These are phyloP conservation scores for Clarias magur DNA, from an alignment of 2,113 vertebrate species.

Conservation along the genomic window DNA sequence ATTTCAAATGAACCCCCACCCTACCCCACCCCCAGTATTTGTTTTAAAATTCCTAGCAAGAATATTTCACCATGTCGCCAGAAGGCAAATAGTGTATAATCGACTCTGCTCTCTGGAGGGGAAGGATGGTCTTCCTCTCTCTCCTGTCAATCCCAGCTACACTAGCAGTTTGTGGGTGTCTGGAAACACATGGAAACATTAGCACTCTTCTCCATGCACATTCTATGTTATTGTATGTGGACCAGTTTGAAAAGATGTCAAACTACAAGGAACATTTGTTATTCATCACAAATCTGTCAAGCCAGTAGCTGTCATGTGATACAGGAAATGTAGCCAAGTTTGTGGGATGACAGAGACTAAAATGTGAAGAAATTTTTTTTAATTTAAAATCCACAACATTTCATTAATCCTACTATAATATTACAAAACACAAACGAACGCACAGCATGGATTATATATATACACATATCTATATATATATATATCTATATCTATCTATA, in stretches of 20 bases:
- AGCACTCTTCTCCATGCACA: background rate
- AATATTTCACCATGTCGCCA: conserved; percentile 24
- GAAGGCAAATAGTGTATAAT: conserved; percentile 24
- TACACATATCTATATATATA: too few relatives aligned
- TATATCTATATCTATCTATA: too few relatives aligned
- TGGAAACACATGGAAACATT: conserved; percentile 13
- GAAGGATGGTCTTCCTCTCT: background rate
- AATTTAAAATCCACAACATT: background rate
- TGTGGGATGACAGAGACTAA: background rate
- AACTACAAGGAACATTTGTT: background rate
- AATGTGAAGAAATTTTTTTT: too few relatives aligned
- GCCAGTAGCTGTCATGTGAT: background rate
- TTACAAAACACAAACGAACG: too few relatives aligned
- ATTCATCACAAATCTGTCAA: background rate
- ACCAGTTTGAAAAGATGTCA: conserved; percentile 13
- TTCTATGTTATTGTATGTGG: background rate
- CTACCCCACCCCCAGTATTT: background rate
- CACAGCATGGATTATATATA: too few relatives aligned
- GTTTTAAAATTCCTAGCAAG: conserved; percentile 3
- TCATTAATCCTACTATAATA: background rate
- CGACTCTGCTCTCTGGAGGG: background rate
- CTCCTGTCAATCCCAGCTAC: background rate
- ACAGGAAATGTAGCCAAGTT: background rate
- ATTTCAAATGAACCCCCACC: background rate
- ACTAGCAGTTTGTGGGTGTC: background rate